Conservation (phyloP, 2,113 vertebrate species). For the Gopherus evgoodei region DNA sequence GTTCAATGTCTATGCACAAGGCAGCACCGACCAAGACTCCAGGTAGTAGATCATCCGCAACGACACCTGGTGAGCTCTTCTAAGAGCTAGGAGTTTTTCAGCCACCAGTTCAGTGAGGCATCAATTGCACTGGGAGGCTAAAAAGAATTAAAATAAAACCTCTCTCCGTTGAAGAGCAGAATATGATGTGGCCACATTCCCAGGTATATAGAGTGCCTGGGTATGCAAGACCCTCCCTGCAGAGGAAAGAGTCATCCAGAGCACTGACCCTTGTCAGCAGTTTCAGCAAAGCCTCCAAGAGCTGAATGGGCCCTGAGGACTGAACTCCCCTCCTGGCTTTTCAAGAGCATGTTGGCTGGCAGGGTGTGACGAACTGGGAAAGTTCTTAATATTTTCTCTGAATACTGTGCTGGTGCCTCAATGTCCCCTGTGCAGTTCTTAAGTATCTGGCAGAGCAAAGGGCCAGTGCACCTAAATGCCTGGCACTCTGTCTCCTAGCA, state of each 20-base stretch:
- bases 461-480: too few species aligned
- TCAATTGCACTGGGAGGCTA: background rate
- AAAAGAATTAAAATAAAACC: background rate
- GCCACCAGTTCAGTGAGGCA: background rate
- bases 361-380: background rate
- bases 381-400: too few species aligned
- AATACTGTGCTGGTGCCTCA: too few species aligned
- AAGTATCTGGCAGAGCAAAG: too few species aligned
- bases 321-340: too few species aligned
- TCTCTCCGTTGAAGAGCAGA: too few species aligned
- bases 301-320: background rate
- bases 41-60: background rate
- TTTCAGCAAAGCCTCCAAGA: background rate
- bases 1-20: background rate
- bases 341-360: background rate
- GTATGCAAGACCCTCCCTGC: background rate
- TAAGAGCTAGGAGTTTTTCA: background rate
- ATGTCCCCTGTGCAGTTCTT: too few species aligned
- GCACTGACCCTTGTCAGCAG: background rate
- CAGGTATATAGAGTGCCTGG: background rate
- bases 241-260: background rate
- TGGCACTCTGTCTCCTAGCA: too few species aligned
- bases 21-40: background rate
- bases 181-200: too few species aligned
- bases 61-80: background rate